Percentiles rank a stretch among this genome's conserved stretches.
phyloP scores from a whole-genome alignment of 2,113 vertebrate species.

The Bothrops jararaca region DNA sequence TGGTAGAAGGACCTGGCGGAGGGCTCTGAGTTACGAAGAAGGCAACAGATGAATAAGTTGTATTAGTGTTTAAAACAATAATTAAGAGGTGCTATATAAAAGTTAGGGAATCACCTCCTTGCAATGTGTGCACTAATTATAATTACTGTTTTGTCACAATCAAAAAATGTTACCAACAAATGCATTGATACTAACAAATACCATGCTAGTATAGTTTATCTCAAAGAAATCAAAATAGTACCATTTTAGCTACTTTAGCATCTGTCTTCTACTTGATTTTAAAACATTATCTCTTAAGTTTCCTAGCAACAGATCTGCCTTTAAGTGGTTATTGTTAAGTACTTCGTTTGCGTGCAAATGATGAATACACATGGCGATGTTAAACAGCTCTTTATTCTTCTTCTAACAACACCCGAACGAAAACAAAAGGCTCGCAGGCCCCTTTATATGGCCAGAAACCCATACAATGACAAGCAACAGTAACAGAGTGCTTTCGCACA shows the following conservation, averaged over 20 bases:
- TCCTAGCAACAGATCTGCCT: not conserved
- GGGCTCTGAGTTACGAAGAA: accelerated
- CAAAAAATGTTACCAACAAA: not conserved
- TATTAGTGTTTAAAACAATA: not conserved
- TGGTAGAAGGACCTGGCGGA: too few relatives aligned
- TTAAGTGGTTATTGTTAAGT: too few relatives aligned
- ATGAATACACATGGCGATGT: too few relatives aligned
- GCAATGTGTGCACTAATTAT: not conserved
- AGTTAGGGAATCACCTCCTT: not conserved
- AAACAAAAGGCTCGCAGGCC: too few relatives aligned
- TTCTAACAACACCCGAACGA: too few relatives aligned
- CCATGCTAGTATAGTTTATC: not conserved
- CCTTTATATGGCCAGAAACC: too few relatives aligned
- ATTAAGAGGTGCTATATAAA: not conserved
- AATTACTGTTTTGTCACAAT: not conserved
- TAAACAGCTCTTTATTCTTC: too few relatives aligned
- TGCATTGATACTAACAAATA: not conserved
- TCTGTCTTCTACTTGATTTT: not conserved
- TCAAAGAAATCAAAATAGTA: not conserved
- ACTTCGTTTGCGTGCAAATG: too few relatives aligned
- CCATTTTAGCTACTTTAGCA: not conserved
- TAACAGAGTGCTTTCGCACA: too few relatives aligned
- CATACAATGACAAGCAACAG: too few relatives aligned
- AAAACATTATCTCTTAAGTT: not conserved
- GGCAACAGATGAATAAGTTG: too few relatives aligned